Conservation (phyloP, 2,797 vertebrate genomes). For the Ctenopoma multispine region DNA sequence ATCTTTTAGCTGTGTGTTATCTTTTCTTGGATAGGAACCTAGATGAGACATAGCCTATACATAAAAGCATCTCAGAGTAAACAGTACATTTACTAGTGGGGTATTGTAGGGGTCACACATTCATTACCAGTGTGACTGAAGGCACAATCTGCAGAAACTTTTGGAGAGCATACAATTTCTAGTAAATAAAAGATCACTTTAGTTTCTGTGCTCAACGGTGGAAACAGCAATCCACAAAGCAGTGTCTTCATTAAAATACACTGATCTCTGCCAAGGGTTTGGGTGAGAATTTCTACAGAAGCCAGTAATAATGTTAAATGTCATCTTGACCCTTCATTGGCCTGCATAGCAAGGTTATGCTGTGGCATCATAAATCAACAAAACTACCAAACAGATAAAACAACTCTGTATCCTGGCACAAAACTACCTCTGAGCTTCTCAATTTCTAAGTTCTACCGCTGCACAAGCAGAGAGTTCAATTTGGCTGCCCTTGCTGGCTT, state of each 20-base stretch:
- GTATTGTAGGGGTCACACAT: too few species aligned
- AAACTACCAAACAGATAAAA: conserved; percentile 4
- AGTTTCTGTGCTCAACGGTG: not conserved
- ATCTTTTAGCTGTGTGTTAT: too few species aligned
- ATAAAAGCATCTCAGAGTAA: too few species aligned
- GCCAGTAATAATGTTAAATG: not conserved
- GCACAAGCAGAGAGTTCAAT: conserved; percentile 27
- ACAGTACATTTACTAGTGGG: too few species aligned
- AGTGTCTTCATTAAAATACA: conserved; percentile 5
- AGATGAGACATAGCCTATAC: too few species aligned
- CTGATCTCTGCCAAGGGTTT: not conserved
- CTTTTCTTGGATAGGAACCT: too few species aligned
- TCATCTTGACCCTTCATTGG: conserved; percentile 11
- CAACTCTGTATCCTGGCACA: not conserved
- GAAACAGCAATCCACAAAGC: conserved; percentile 18
- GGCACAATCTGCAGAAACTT: not conserved
- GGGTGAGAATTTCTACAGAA: not conserved
- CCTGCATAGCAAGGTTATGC: not conserved
- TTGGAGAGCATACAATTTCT: not conserved
- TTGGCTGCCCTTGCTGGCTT: conserved; percentile 13
- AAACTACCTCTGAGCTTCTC: conserved; percentile 12
- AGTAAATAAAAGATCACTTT: not conserved
- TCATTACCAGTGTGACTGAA: not conserved
- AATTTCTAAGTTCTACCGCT: conserved; percentile 11
- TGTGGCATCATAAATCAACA: conserved; percentile 14